These are phyloP conservation scores for Crepidodera aurea DNA, from an alignment of 2,888 invertebrate genomes.

Conservation along the genomic window DNA sequence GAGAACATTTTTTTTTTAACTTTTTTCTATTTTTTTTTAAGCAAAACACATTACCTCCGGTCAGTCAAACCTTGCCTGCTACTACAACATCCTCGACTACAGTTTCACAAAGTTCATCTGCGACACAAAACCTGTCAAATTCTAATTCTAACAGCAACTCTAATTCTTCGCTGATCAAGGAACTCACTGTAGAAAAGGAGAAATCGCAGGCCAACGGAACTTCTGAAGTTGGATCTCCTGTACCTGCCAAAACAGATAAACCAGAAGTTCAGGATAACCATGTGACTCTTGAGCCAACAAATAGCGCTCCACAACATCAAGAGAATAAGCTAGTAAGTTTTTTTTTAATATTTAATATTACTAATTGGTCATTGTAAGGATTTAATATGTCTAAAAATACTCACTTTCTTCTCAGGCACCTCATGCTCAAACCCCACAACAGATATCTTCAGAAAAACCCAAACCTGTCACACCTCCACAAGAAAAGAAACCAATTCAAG, in stretches of 20 bases:
- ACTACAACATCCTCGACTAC: slow-evolving; percentile 7
- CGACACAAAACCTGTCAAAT: slow-evolving; percentile 5
- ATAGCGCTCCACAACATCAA: slow-evolving; percentile 32
- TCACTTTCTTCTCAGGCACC: slow-evolving; percentile 17
- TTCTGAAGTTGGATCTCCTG: slow-evolving; percentile 47
- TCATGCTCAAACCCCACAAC: background rate
- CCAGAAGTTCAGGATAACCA: slow-evolving; percentile 48
- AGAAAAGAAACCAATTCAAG: slow-evolving; percentile 30
- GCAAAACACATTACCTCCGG: slow-evolving; percentile 50
- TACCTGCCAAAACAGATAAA: slow-evolving; percentile 23
- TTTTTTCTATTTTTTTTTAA: slow-evolving; percentile 32
- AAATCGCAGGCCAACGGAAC: slow-evolving; percentile 58
- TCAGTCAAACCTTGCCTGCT: slow-evolving; percentile 52
- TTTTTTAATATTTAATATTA: too few relatives aligned
- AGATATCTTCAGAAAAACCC: slow-evolving; percentile 7
- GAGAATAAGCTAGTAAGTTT: slow-evolving; percentile 28
- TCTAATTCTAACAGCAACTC: slow-evolving; percentile 9
- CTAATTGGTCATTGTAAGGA: background rate
- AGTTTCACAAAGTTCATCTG: slow-evolving; percentile 2
- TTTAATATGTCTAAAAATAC: background rate
- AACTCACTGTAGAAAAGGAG: slow-evolving; percentile 38
- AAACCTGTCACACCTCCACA: slow-evolving; percentile 48
- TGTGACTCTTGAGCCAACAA: slow-evolving; percentile 38
- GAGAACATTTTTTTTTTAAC: background rate
- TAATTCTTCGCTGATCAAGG: slow-evolving; percentile 9